phyloP scores from a whole-genome alignment of 53 echinoderm and acorn worm species.

The Luidia sarsii region DNA sequence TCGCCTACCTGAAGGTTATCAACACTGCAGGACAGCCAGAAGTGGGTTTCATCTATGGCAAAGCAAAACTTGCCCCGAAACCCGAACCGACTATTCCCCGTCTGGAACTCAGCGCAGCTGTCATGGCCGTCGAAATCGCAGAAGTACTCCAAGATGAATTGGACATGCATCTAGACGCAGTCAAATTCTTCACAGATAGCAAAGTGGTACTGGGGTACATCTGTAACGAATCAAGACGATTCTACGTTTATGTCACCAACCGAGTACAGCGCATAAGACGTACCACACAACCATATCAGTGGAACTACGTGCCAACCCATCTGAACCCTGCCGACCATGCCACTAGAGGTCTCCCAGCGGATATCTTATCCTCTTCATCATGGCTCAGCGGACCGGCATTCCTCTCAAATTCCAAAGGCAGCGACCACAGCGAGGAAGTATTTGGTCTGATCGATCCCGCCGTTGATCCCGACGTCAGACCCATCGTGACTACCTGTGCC shows the following conservation, averaged over 20 bases:
- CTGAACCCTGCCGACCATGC: conserved; percentile 45
- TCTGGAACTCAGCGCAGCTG: conserved; percentile 63
- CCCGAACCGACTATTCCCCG: conserved; percentile 50
- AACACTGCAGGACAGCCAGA: conserved; percentile 19
- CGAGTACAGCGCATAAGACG: conserved; percentile 53
- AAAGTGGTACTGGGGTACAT: conserved; percentile 57
- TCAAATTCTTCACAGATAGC: conserved; percentile 49
- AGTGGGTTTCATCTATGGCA: conserved; percentile 52
- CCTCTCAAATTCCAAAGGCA: background rate
- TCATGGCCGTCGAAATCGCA: conserved; percentile 41
- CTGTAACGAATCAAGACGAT: conserved; percentile 49
- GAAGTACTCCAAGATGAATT: conserved; percentile 19
- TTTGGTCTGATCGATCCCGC: conserved; percentile 10
- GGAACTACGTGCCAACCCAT: conserved; percentile 35
- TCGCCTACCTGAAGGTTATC: conserved; percentile 28
- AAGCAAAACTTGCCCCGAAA: conserved; percentile 48
- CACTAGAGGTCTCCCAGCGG: conserved; percentile 18
- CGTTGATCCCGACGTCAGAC: conserved; percentile 19
- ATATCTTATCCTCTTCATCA: background rate
- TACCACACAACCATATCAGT: conserved; percentile 14
- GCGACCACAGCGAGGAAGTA: background rate
- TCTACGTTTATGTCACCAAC: conserved; percentile 64
- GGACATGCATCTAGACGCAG: conserved; percentile 1
- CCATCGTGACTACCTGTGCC: conserved; percentile 3
- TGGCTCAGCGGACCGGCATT: conserved; percentile 38